These are phyloP conservation scores for Seriola rivoliana DNA, from an alignment of 2,113 vertebrate genomes.

Conservation along the genomic window DNA sequence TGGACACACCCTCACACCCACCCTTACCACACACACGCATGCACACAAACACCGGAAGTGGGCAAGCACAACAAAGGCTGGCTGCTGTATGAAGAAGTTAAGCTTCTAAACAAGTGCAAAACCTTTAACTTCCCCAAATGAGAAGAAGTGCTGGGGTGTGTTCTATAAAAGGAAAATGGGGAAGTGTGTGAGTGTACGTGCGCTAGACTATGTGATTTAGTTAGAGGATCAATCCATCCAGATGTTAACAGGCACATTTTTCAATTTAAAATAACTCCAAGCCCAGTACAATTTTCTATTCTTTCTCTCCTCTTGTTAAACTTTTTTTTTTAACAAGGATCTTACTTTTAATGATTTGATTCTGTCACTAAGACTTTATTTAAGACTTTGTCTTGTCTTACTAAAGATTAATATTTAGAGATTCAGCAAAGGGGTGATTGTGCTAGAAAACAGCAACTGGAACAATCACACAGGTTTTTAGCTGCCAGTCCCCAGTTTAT, in stretches of 20 bases:
- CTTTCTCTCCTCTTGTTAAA: not conserved
- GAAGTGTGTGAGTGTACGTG: constrained; percentile 36
- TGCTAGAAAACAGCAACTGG: not conserved
- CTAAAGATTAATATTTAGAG: not conserved
- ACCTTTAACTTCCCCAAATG: constrained; percentile 71
- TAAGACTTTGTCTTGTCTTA: not conserved
- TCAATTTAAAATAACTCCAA: constrained; percentile 11
- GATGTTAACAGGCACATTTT: constrained; percentile 42
- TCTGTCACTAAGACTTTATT: not conserved
- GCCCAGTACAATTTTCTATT: not conserved
- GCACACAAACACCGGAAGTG: constrained; percentile 64
- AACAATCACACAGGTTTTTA: not conserved
- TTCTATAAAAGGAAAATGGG: constrained; percentile 52
- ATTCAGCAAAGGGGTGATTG: not conserved
- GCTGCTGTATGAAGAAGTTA: constrained; percentile 55
- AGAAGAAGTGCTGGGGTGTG: constrained; percentile 57
- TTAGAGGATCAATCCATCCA: constrained; percentile 49
- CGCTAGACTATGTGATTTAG: constrained; percentile 58
- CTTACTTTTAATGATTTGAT: not conserved
- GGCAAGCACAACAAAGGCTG: constrained; percentile 61
- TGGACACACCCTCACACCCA: constrained; percentile 72
- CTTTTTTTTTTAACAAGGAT: not conserved
- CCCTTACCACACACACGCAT: constrained; percentile 53
- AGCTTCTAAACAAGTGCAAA: constrained; percentile 60
- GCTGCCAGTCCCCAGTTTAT: not conserved